Evolutionary conservation across 2,888 invertebrate species (phyloP), one percentile per base, ranked within the genome.

Genomic region (Eupithecia abbreviata): DNA sequence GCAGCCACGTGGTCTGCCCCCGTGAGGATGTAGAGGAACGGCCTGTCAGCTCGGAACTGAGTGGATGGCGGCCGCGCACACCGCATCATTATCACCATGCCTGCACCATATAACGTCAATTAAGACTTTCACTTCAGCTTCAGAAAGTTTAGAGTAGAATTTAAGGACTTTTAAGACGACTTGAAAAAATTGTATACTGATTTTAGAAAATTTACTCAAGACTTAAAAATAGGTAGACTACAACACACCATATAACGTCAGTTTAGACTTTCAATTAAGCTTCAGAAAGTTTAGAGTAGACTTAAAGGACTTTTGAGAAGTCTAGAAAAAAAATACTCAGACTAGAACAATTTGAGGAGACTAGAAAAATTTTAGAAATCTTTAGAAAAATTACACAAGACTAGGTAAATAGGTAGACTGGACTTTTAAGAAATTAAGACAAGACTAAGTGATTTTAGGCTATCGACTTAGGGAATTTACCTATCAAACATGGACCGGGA

Each of bases 51-150:
- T 78, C 71, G 79, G 91, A 95, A 93, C 77, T 74, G 75, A 62
- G 81, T 85, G 82, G 89, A 43, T 58, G 88, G 88, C 74, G 82
- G 85, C 41, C 81, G 86, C 73, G 90, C 90, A 84, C 93, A 92
- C 76, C 92, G 90, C 90, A 92, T 79, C 93, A 92, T 92, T 82
- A 93, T 18, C 90, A 92, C 92, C 92, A 93, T 90, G 88, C 92
- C 93, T 93, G 92, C 85, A 86, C 87, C 85, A 85, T 80, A 84
- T 73, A 84, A 79, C 73, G 73, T 18, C 13, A 66, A 42, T 42
- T 66, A 42, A 42, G 12, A 66, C 55, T 55, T n/a, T 55, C 2
- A 42, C 42, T 66, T 58, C 58, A 58, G 4, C 3, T 66, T 66
- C 42, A 42, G 13, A 66, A 2, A 42, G 41, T 66, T 58, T 10